These are phyloP conservation scores for Sesia apiformis DNA, from an alignment of 2,888 invertebrate genomes.

Conservation along the genomic window DNA sequence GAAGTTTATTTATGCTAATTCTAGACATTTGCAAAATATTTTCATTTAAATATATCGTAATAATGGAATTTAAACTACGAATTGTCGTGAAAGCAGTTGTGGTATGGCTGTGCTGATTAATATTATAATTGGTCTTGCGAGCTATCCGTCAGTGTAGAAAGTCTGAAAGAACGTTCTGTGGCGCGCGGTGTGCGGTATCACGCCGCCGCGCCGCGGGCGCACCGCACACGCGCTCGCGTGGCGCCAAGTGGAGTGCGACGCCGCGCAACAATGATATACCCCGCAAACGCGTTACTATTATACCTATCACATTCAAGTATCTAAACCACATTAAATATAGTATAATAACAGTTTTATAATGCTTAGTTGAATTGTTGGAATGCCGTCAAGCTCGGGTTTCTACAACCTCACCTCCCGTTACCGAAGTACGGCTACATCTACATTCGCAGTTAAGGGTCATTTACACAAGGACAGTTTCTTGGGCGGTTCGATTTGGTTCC, in stretches of 20 bases:
- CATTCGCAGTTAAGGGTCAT: too few species aligned
- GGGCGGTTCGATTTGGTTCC: too few species aligned
- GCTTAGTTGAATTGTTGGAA: too few species aligned
- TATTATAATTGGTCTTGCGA: conserved; percentile 69
- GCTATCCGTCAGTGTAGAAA: conserved; percentile 71
- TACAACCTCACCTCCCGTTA: too few species aligned
- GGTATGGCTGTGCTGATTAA: conserved; percentile 69
- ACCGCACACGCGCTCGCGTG: conserved; percentile 38
- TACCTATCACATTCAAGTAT: background rate
- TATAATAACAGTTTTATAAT: too few species aligned
- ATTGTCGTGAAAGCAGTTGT: conserved; percentile 50
- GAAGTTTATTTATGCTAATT: background rate
- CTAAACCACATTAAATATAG: background rate
- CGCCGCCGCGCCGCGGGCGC: conserved; percentile 25
- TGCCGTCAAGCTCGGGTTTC: too few species aligned
- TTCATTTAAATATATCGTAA: background rate
- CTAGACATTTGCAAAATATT: too few species aligned
- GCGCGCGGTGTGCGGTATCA: too few species aligned
- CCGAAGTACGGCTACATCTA: too few species aligned
- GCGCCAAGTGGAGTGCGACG: conserved; percentile 65
- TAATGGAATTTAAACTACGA: background rate
- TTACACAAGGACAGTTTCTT: too few species aligned
- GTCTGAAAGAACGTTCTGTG: conserved; percentile 49
- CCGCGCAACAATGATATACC: conserved; percentile 7
- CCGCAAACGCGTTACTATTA: background rate